These are phyloP conservation scores for Nansenia antarctica DNA, from an alignment of 2,113 vertebrate genomes.

Conservation along the genomic window DNA sequence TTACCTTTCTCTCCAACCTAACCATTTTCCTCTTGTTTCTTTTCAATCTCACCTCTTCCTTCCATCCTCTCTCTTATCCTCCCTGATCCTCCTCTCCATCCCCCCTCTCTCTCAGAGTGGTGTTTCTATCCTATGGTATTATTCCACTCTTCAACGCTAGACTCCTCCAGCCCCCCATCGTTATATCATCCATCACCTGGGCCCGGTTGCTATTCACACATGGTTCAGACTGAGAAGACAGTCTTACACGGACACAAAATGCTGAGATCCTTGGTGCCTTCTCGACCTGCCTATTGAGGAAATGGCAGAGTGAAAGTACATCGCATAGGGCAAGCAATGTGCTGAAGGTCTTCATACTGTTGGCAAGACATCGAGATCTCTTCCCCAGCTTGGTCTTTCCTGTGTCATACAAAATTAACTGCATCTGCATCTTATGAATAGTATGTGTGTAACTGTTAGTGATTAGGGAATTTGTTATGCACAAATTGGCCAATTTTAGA, in stretches of 20 bases:
- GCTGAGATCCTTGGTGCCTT: too few relatives aligned
- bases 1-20: conserved; percentile 69
- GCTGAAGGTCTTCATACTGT: too few relatives aligned
- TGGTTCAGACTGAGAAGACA: too few relatives aligned
- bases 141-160: conserved; percentile 66
- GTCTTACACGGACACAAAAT: not conserved
- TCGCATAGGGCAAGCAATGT: too few relatives aligned
- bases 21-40: conserved; percentile 70
- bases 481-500: not conserved
- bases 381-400: not conserved
- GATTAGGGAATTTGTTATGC: not conserved
- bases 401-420: not conserved
- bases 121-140: conserved; percentile 63
- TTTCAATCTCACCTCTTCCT: conserved; percentile 68
- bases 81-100: conserved; percentile 65
- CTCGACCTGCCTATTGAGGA: not conserved
- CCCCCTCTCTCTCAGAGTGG: too few relatives aligned
- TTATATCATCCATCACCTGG: conserved; percentile 67
- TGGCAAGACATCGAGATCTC: not conserved
- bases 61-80: conserved; percentile 61
- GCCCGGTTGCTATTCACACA: not conserved
- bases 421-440: not conserved
- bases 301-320: not conserved
- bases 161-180: conserved; percentile 63
- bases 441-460: not conserved